Evolutionary conservation across 2,113 vertebrate genomes (phyloP).

Genomic region (Silurus glanis): DNA sequence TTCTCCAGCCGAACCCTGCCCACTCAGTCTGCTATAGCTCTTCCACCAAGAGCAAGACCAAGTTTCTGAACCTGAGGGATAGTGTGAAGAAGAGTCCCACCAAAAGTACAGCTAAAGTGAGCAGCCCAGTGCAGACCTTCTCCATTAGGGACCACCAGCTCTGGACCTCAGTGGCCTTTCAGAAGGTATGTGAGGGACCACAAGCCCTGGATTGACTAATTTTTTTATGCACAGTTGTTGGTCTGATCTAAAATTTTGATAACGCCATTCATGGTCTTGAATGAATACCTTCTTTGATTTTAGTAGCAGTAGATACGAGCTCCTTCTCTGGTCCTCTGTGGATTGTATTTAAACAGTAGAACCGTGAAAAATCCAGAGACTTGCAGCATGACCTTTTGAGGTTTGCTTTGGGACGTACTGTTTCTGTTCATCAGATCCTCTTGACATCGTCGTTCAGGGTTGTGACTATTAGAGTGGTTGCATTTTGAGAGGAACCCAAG

Average conservation of each 20-base stretch:
- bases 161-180: conserved; percentile 67
- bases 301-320: not conserved
- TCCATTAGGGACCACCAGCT: conserved; percentile 64
- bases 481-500: not conserved
- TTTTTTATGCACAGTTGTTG: not conserved
- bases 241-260: not conserved
- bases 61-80: conserved; percentile 80
- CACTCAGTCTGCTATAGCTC: conserved; percentile 60
- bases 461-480: not conserved
- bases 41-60: conserved; percentile 75
- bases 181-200: conserved; percentile 70
- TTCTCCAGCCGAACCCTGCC: conserved; percentile 20
- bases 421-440: not conserved
- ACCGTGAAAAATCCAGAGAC: not conserved
- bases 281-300: not conserved
- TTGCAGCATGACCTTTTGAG: not conserved
- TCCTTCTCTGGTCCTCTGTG: not conserved
- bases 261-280: not conserved
- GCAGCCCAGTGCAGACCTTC: conserved; percentile 51
- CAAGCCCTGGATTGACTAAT: not conserved
- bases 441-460: not conserved
- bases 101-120: conserved; percentile 79
- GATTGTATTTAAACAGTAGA: not conserved
- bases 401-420: not conserved
- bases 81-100: conserved; percentile 86